Evolutionary conservation across 92 coral and sea anemone genomes (phyloP).

Genomic region (Montipora capitata): DNA sequence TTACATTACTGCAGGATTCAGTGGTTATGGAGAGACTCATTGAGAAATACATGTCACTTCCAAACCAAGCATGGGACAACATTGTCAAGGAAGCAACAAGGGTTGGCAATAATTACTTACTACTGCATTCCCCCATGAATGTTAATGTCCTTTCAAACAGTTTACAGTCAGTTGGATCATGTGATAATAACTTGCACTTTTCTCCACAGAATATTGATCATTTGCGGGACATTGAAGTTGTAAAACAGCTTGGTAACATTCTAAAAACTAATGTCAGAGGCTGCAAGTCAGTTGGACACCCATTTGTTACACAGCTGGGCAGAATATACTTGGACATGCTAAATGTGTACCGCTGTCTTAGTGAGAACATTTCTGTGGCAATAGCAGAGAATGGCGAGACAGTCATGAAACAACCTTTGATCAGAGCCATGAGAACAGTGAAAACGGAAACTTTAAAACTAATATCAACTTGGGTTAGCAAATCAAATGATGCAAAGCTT

Average conservation of each 20-base stretch:
- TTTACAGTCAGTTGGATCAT: not conserved
- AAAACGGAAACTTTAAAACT: constrained; percentile 95
- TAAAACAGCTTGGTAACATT: constrained; percentile 97
- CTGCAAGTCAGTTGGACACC: constrained; percentile 98
- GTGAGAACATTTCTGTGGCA: constrained; percentile 98
- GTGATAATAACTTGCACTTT: not conserved
- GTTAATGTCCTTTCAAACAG: not conserved
- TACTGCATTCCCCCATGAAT: too few relatives aligned
- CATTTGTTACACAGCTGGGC: constrained; percentile 98
- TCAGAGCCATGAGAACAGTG: constrained; percentile 97
- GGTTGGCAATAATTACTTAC: constrained; percentile 51
- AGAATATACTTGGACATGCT: constrained; percentile 99
- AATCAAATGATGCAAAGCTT: constrained; percentile 96
- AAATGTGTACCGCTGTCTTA: constrained; percentile 96
- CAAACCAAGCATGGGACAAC: constrained; percentile 99
- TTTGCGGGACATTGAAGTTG: constrained; percentile 93
- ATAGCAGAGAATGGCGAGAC: constrained; percentile 93
- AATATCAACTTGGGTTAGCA: constrained; percentile 97
- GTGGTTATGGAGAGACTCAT: constrained; percentile 99
- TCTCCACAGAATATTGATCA: constrained; percentile 95
- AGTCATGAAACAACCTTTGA: constrained; percentile 95
- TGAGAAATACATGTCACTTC: constrained; percentile 99
- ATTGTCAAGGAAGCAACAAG: constrained; percentile 97
- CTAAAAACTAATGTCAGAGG: constrained; percentile 98
- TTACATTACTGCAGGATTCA: constrained; percentile 78